A percentile compares a stretch with the other conserved stretches of the same genome.
Evolutionary conservation across 2,888 invertebrate species (phyloP).

Genomic region (Oasisia sp.): DNA sequence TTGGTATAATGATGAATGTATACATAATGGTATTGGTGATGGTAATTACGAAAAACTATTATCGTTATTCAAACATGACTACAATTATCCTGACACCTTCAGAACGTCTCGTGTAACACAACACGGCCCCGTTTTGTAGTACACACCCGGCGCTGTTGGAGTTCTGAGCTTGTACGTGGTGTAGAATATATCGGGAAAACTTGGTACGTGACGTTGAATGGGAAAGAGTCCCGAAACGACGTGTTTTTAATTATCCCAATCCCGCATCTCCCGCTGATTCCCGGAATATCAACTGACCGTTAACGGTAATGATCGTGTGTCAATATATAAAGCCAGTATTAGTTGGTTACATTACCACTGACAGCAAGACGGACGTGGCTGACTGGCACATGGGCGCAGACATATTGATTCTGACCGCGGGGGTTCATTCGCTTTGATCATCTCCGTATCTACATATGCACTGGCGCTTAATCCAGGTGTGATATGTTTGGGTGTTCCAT

Average conservation of each 20-base stretch:
- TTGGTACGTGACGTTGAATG: not conserved
- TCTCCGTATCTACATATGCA: not conserved
- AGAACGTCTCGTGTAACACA: no score
- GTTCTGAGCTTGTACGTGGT: not conserved
- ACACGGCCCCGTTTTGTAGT: not conserved
- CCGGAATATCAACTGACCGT: not conserved
- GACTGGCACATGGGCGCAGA: not conserved
- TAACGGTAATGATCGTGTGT: not conserved
- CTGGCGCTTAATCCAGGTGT: not conserved
- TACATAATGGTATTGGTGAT: no score
- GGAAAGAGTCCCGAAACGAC: not conserved
- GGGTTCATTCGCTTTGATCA: constrained; percentile 1
- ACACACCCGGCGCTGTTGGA: not conserved
- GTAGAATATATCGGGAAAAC: not conserved
- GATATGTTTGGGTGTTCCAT: not conserved
- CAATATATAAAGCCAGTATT: not conserved
- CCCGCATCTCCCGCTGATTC: not conserved
- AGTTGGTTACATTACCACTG: not conserved
- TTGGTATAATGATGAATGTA: no score
- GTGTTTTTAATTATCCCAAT: not conserved
- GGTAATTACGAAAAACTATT: no score
- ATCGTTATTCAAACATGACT: no score
- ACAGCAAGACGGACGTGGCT: not conserved
- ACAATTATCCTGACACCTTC: no score
- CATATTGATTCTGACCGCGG: not conserved